A percentile compares a stretch with the other conserved stretches of the same genome.
phyloP scores from a whole-genome alignment of 2,113 vertebrate genomes.

The Eretmochelys imbricata region DNA sequence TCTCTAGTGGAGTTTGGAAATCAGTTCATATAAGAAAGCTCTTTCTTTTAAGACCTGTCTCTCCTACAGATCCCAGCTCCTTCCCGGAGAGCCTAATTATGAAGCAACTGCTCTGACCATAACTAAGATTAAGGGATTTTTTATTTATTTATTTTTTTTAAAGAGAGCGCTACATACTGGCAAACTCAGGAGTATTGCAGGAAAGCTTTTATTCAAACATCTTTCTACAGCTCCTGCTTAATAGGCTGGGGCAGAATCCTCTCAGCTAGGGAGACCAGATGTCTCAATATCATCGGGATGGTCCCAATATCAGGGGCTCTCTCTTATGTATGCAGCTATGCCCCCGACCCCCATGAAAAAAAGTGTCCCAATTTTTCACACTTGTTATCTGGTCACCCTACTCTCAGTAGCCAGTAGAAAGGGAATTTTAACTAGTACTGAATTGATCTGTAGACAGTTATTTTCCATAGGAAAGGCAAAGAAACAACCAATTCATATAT shows the following conservation, averaged over 20 bases:
- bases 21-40: slow-evolving; percentile 31
- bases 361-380: no score
- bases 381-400: no score
- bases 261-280: not conserved
- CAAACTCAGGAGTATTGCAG: slow-evolving; percentile 48
- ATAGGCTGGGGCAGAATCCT: slow-evolving; percentile 5
- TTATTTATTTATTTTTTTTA: not conserved
- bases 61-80: not conserved
- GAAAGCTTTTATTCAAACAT: slow-evolving; percentile 26
- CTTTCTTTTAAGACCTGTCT: slow-evolving; percentile 34
- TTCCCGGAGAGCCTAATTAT: slow-evolving; percentile 69
- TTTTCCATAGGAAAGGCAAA: slow-evolving; percentile 3
- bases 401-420: not conserved
- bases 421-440: slow-evolving; percentile 6
- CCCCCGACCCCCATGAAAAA: no score
- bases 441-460: not conserved
- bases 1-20: slow-evolving; percentile 25
- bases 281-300: no score
- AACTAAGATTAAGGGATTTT: slow-evolving; percentile 40
- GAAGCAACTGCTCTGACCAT: slow-evolving; percentile 55
- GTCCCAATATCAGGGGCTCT: no score
- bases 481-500: not conserved
- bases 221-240: slow-evolving; percentile 28
- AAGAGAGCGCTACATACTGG: not conserved
- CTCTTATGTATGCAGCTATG: no score